Base-by-base conservation (phyloP, 2,888 invertebrate species). In the Octodonta nipae region DNA sequence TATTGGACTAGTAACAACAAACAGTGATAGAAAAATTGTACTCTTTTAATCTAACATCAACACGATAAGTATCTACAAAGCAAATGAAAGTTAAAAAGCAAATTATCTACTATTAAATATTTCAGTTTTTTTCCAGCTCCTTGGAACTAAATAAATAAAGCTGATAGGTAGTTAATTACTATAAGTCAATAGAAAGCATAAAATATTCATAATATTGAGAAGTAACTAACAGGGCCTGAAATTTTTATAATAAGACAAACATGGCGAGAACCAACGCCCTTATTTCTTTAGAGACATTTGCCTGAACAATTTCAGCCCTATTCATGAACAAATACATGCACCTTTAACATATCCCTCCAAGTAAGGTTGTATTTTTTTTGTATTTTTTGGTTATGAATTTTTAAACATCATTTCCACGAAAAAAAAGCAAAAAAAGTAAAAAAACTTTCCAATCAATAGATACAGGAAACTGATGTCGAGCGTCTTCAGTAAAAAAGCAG, bases 331-430 rank as follows among this genome's bases (percentile, higher is more conserved):
- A n/a, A n/a, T n/a, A n/a, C n/a, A n/a, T n/a, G n/a, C n/a, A n/a
- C n/a, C n/a, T n/a, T n/a, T n/a, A n/a, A n/a, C n/a, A n/a, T n/a
- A n/a, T n/a, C n/a, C n/a, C n/a, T n/a, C n/a, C n/a, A n/a, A n/a
- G n/a, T n/a, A n/a, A n/a, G 45, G 33, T 22, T 13, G 35, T 47
- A 35, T 41, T 45, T 48, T 54, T 60, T 57, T 54, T 53, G 43
- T 49, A 51, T 54, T 60, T 60, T 60, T 58, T 58, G 60, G 63
- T 63, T 63, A 63, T 63, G 60, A 62, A 60, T 62, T 60, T 60
- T 61, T 61, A 60, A 61, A 52, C 43, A 49, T 40, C 45, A 43
- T 44, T 47, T 39, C 40, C 33, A 28, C 31, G 33, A 35, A 37
- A 42, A 47, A 51, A 44, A 41, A 37, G 26, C 28, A 40, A 47